Conservation (phyloP, 2,113 vertebrate genomes). For the Barbus barbus region DNA sequence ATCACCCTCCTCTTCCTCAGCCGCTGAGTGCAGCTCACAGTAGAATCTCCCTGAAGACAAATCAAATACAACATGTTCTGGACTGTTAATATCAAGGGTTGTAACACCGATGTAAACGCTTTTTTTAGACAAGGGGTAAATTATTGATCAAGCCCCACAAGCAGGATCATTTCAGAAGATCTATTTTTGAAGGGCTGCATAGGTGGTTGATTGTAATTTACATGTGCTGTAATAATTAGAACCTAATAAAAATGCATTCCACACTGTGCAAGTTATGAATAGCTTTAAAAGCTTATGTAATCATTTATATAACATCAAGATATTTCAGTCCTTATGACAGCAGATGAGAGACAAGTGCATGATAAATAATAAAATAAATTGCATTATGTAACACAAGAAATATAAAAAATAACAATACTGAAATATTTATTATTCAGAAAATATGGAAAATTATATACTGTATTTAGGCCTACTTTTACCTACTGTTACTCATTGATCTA, state of each 20-base stretch:
- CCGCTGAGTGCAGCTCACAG: conserved; percentile 74
- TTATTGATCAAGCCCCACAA: conserved; percentile 51
- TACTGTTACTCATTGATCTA: neutral
- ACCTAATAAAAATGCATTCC: neutral
- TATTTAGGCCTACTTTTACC: neutral
- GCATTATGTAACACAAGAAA: neutral
- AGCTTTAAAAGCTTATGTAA: conserved; percentile 2
- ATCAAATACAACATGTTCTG: conserved; percentile 31
- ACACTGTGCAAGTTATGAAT: neutral
- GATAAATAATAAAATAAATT: neutral
- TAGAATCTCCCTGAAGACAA: conserved; percentile 73
- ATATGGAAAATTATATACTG: neutral
- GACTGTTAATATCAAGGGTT: neutral
- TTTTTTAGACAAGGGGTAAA: conserved; percentile 62
- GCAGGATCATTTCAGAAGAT: neutral
- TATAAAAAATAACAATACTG: neutral
- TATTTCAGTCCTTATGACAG: neutral
- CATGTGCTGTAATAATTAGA: neutral
- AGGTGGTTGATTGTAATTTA: neutral
- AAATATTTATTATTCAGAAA: neutral
- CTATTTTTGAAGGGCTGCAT: neutral
- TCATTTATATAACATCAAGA: conserved; percentile 8
- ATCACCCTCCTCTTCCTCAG: conserved; percentile 47
- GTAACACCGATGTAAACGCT: conserved; percentile 28
- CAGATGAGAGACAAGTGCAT: neutral